These are phyloP conservation scores for Petrolisthes cinctipes DNA, from an alignment of 2,888 invertebrate species.

Conservation along the genomic window DNA sequence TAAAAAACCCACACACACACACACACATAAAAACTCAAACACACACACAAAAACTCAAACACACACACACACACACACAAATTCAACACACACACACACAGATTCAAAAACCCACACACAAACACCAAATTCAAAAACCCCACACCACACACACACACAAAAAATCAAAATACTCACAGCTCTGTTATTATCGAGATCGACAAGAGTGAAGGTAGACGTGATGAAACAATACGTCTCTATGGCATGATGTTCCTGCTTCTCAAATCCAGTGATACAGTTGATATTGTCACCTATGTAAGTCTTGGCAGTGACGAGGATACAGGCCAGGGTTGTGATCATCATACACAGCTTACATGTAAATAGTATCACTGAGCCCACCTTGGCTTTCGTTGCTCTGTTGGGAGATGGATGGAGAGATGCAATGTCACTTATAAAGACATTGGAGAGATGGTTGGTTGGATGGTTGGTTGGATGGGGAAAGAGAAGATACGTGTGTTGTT, in stretches of 20 bases:
- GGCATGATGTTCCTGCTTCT: constrained; percentile 61
- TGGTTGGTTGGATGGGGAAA: no score
- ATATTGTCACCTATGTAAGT: constrained; percentile 65
- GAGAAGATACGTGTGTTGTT: background rate
- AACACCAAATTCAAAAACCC: background rate
- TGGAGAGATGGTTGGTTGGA: background rate
- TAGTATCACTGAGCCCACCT: constrained; percentile 39
- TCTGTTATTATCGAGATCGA: constrained; percentile 40
- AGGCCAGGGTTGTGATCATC: constrained; percentile 53
- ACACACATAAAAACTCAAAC: background rate
- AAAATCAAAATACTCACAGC: background rate
- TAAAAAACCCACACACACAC: background rate
- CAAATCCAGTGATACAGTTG: constrained; percentile 57
- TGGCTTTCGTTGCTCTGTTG: constrained; percentile 30
- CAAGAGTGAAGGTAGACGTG: constrained; percentile 58
- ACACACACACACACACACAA: background rate
- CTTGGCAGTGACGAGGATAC: constrained; percentile 60
- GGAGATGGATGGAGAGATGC: no score
- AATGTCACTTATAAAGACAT: background rate
- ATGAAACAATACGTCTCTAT: constrained; percentile 65
- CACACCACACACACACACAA: background rate
- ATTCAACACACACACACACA: background rate
- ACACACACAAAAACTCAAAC: constrained; percentile 7
- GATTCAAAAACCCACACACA: background rate
- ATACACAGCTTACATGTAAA: constrained; percentile 38